These are phyloP conservation scores for Oxyruncus cristatus DNA, from an alignment of 2,113 vertebrate species.

Conservation along the genomic window DNA sequence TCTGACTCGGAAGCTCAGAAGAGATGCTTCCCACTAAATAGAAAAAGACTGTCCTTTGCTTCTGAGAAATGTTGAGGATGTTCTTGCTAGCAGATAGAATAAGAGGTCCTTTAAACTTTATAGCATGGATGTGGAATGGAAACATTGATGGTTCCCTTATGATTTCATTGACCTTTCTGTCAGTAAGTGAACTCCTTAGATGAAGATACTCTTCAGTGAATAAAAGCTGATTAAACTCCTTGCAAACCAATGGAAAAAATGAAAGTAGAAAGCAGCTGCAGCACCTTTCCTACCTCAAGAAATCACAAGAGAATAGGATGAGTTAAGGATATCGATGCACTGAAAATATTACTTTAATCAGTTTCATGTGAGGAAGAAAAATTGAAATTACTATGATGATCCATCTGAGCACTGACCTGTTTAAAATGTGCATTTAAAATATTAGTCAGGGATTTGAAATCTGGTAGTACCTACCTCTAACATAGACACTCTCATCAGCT, in stretches of 20 bases:
- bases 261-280: background rate
- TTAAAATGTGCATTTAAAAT: background rate
- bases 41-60: background rate
- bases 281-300: background rate
- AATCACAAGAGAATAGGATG: background rate
- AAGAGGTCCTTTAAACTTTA: background rate
- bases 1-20: background rate
- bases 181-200: background rate
- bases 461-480: background rate
- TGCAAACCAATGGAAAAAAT: background rate
- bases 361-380: background rate
- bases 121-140: background rate
- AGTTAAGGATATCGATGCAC: background rate
- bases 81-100: background rate
- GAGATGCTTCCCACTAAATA: background rate
- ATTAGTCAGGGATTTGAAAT: background rate
- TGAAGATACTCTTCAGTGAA: slow-evolving; percentile 1
- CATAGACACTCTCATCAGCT: background rate
- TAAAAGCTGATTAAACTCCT: background rate
- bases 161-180: slow-evolving; percentile 23
- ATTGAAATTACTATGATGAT: background rate
- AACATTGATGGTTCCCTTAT: background rate
- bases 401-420: background rate
- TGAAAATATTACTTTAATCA: background rate
- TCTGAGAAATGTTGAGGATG: background rate